Evolutionary conservation across 2,797 vertebrate genomes (phyloP).

Genomic region (Clarias pachynema): DNA sequence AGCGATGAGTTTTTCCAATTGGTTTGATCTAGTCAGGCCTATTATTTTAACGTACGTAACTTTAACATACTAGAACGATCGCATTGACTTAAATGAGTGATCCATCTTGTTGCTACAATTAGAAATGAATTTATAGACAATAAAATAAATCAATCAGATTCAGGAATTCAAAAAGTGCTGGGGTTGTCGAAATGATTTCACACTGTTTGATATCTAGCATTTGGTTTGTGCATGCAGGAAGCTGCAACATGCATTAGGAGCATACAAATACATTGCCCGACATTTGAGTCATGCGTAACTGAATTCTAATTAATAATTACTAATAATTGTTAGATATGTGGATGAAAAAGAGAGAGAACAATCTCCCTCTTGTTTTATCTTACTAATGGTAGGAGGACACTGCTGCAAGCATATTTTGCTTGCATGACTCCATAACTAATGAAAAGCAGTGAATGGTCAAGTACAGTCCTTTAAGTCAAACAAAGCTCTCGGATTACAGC

Average conservation of each 20-base stretch:
- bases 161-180: background rate
- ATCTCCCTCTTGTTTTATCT: background rate
- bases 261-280: background rate
- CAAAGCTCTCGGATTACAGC: constrained; percentile 3
- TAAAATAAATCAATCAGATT: background rate
- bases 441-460: background rate
- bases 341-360: too few species aligned
- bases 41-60: background rate
- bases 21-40: background rate
- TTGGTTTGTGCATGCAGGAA: background rate
- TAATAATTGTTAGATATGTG: background rate
- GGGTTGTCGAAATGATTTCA: background rate
- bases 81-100: background rate
- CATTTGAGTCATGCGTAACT: background rate
- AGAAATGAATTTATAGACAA: too few species aligned
- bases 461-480: background rate
- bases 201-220: background rate
- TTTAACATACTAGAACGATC: background rate
- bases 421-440: background rate
- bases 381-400: background rate
- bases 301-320: background rate
- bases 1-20: background rate
- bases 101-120: background rate
- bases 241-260: background rate
- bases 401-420: background rate